These are phyloP conservation scores for Halictus rubicundus DNA, from an alignment of 1,140 invertebrate genomes.

Conservation along the genomic window DNA sequence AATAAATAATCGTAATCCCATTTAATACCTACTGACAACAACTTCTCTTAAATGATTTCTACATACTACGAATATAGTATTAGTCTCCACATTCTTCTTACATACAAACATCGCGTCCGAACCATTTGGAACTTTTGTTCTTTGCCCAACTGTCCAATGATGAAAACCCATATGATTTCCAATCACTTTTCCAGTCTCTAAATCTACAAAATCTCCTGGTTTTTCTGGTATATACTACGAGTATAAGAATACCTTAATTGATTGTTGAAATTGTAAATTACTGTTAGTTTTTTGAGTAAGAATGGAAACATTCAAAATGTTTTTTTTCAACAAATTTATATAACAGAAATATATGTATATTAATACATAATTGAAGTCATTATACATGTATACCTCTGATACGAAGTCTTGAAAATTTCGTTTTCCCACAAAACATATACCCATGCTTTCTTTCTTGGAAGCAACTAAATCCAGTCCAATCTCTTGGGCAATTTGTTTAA, in stretches of 20 bases:
- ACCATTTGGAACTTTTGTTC: conserved; percentile 83
- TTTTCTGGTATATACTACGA: conserved; percentile 90
- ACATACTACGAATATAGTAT: conserved; percentile 91
- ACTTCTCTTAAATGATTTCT: conserved; percentile 1
- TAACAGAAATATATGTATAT: not conserved
- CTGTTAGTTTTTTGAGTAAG: no score
- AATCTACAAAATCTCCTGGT: conserved; percentile 91
- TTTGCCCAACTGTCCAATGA: conserved; percentile 95
- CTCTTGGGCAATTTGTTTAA: conserved; percentile 89
- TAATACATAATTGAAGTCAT: not conserved
- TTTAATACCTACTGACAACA: conserved; percentile 17
- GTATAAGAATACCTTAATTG: conserved; percentile 1
- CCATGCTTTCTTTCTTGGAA: conserved; percentile 95
- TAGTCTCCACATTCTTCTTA: conserved; percentile 85
- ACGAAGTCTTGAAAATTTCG: conserved; percentile 89
- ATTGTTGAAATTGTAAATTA: no score
- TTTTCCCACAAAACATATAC: conserved; percentile 98
- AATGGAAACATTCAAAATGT: no score
- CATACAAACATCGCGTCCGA: conserved; percentile 86
- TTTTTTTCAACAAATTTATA: no score
- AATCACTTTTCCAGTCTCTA: conserved; percentile 88
- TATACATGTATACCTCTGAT: conserved; percentile 81
- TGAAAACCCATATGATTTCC: conserved; percentile 94
- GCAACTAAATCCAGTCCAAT: conserved; percentile 88
- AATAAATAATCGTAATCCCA: conserved; percentile 1